Base-by-base conservation (phyloP, 2,888 invertebrate genomes). In the Melinaea menophilus region DNA sequence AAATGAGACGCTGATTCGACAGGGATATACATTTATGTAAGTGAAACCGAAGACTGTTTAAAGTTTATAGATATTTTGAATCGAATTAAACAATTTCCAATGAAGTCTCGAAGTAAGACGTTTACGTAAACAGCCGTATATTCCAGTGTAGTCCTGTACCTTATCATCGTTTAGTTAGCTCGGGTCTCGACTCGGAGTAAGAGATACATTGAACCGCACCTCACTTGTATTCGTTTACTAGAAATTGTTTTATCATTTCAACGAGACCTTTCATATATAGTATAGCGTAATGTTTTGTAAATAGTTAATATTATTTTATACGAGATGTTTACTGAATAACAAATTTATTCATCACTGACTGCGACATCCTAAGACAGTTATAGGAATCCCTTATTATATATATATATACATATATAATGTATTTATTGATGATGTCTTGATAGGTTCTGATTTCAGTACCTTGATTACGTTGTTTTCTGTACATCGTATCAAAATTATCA, bases 21-120 rank as follows among this genome's bases (percentile, higher is more conserved):
- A 90, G 90, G 90, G 90, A 75, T 73, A 82, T 83, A 85, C 82
- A 80, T 83, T 81, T 82, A 81, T 85, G 79, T 90, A 89, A 90
- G 89, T 82, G 82, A 82, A 89, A 86, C 82, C 81, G 85, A 90
- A 90, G 90, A 90, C 90, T 90, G 90, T 84, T 82, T 73, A 85
- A 87, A 84, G 80, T 83, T 85, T 84, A 80, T 90, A 88, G 82
- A 85, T 86, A 85, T 86, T 85, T 84, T 84, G 79, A 80, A 80
- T 78, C 73, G 76, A 79, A 67, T 61, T 63, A 74, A 76, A 75
- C 75, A 76, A 79, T 79, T 76, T 69, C 77, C 74, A 76, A 75
- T 79, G 79, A 78, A 68, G 73, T 77, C 75, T 76, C 75, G 74
- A 75, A 73, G 76, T 72, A 72, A 71, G 73, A 76, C 76, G 77